phyloP scores from a whole-genome alignment of 2,888 invertebrate species.

The Pseudolycoriella hygida region DNA sequence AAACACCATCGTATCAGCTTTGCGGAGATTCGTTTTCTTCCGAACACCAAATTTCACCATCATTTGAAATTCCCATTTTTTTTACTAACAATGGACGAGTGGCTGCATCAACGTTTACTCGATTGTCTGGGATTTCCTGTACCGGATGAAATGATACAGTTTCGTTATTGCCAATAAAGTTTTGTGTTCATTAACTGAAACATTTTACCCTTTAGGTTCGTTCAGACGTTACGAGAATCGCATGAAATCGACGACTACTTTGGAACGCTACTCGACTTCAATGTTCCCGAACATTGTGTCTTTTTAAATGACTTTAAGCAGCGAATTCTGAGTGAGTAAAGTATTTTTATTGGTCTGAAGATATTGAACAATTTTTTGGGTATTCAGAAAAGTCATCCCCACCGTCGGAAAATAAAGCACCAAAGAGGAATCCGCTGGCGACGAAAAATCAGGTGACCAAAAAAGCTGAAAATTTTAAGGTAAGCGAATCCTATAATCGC shows the following conservation, averaged over 20 bases:
- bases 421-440: too few relatives aligned
- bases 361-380: not conserved
- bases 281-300: slow-evolving; percentile 42
- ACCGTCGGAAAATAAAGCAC: too few relatives aligned
- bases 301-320: slow-evolving; percentile 45
- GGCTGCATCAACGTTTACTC: slow-evolving; percentile 45
- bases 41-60: too few relatives aligned
- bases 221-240: slow-evolving; percentile 50
- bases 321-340: slow-evolving; percentile 30
- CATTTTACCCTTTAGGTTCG: slow-evolving; percentile 36
- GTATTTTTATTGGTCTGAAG: not conserved
- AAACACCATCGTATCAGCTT: too few relatives aligned
- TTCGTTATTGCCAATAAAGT: not conserved
- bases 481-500: too few relatives aligned
- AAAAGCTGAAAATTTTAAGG: slow-evolving; percentile 8
- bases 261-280: slow-evolving; percentile 50
- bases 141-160: slow-evolving; percentile 52
- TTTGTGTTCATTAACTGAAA: too few relatives aligned
- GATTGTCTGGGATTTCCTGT: slow-evolving; percentile 48
- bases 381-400: too few relatives aligned
- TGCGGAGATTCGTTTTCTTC: too few relatives aligned
- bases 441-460: not conserved
- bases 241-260: slow-evolving; percentile 63
- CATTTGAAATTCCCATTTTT: too few relatives aligned
- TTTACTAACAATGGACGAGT: slow-evolving; percentile 52